These are phyloP conservation scores for Tetranychus piercei DNA, from an alignment of 2,888 invertebrate genomes.

Conservation along the genomic window DNA sequence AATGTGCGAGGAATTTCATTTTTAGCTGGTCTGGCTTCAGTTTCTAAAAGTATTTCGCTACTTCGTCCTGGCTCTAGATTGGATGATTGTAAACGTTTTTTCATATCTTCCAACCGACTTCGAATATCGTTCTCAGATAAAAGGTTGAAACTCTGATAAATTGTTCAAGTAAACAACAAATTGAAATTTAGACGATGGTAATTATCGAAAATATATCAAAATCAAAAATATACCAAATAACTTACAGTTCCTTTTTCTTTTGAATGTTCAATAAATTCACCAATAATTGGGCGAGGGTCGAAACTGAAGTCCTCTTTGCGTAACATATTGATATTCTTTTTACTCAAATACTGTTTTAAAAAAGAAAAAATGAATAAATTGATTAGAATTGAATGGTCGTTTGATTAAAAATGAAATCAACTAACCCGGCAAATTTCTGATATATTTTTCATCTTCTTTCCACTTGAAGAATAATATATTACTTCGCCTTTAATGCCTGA, in stretches of 20 bases:
- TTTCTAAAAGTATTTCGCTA: neutral
- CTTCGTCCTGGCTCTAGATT: neutral
- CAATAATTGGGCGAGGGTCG: conserved; percentile 67
- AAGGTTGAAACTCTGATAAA: conserved; percentile 40
- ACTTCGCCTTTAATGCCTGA: conserved; percentile 84
- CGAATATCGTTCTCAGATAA: conserved; percentile 63
- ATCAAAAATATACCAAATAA: neutral
- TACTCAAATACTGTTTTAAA: conserved; percentile 49
- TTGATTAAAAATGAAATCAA: neutral
- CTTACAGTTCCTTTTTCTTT: conserved; percentile 14
- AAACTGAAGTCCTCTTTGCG: conserved; percentile 77
- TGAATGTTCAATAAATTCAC: conserved; percentile 60
- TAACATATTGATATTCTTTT: conserved; percentile 45
- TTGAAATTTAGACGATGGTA: neutral
- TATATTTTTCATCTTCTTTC: conserved; percentile 44
- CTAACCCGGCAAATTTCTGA: conserved; percentile 42
- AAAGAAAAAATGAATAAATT: too few relatives aligned
- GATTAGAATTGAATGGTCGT: too few relatives aligned
- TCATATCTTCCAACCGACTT: conserved; percentile 43
- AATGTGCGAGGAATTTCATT: neutral
- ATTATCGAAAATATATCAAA: too few relatives aligned
- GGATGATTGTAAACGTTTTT: conserved; percentile 17
- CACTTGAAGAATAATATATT: conserved; percentile 54
- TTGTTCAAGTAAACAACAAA: neutral
- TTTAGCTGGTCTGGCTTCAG: neutral